These are phyloP conservation scores for Cryptoprocta ferox DNA, from an alignment of 2,797 vertebrate genomes.

Conservation along the genomic window DNA sequence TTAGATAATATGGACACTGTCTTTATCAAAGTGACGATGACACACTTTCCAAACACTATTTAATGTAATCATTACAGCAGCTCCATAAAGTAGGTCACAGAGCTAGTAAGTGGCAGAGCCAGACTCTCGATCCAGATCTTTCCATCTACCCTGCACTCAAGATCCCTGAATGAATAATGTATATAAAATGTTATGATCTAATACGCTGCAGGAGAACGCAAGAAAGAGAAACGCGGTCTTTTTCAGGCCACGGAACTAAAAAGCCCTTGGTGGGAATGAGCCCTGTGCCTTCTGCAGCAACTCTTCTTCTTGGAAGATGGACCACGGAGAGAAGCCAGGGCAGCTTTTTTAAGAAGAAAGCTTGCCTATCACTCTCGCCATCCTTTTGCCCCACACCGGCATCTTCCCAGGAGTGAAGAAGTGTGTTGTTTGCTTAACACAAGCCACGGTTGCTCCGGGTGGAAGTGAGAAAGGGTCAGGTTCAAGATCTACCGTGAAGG, in stretches of 20 bases:
- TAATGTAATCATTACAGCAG: background rate
- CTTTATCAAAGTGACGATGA: background rate
- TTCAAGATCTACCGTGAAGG: background rate
- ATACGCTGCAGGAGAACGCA: background rate
- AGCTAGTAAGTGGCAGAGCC: background rate
- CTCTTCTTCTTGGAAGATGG: background rate
- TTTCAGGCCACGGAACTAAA: background rate
- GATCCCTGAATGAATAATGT: background rate
- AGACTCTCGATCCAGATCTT: background rate
- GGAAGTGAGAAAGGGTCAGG: background rate
- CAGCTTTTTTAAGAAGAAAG: background rate
- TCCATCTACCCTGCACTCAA: background rate
- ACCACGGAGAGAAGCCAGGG: background rate
- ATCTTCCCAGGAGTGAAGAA: background rate
- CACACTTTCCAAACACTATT: background rate
- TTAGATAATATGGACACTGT: background rate
- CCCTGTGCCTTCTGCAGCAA: background rate
- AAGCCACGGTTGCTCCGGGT: background rate
- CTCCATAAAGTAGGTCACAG: background rate
- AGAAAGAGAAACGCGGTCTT: background rate
- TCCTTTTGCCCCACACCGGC: background rate
- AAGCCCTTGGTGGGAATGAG: background rate
- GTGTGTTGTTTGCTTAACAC: background rate
- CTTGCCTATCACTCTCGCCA: background rate
- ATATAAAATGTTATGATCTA: background rate